Evolutionary conservation across 2,797 vertebrate species (phyloP).

Genomic region (Gobionotothen gibberifrons): DNA sequence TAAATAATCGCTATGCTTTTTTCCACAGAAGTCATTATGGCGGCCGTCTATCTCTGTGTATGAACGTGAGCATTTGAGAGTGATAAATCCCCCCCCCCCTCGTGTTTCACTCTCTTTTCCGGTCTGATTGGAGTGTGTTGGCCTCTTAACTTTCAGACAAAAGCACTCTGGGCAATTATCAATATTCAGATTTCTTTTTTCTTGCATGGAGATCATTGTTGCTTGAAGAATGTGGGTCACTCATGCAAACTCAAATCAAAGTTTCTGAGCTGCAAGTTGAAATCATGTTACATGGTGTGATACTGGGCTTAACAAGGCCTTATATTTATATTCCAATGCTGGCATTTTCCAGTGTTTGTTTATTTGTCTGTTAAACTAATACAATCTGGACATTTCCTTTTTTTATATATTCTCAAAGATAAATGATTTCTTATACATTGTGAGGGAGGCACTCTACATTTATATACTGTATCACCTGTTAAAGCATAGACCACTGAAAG

Average conservation of each 20-base stretch:
- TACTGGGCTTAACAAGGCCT: conserved; percentile 44
- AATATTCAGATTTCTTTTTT: conserved; percentile 76
- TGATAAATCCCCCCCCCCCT: conserved; percentile 74
- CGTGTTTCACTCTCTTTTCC: conserved; percentile 48
- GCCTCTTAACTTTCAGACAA: conserved; percentile 76
- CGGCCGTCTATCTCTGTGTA: conserved; percentile 74
- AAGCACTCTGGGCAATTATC: conserved; percentile 83
- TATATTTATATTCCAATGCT: conserved; percentile 59
- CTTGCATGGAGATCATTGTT: conserved; percentile 70
- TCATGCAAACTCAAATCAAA: conserved; percentile 77
- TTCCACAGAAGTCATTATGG: conserved; percentile 81
- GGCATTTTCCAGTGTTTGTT: neutral
- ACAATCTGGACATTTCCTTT: neutral
- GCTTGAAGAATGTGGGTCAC: conserved; percentile 84
- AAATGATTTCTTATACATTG: neutral
- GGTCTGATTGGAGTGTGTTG: conserved; percentile 74
- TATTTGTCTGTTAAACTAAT: neutral
- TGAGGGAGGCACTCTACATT: neutral
- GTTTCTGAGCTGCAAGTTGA: conserved; percentile 64
- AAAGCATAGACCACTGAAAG: conserved; percentile 12
- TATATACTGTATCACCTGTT: neutral
- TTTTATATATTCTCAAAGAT: neutral
- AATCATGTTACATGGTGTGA: conserved; percentile 78
- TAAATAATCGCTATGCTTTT: conserved; percentile 74
- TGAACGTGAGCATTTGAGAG: conserved; percentile 71